Evolutionary conservation across 2,797 vertebrate genomes (phyloP).

Genomic region (Pogoniulus pusillus): DNA sequence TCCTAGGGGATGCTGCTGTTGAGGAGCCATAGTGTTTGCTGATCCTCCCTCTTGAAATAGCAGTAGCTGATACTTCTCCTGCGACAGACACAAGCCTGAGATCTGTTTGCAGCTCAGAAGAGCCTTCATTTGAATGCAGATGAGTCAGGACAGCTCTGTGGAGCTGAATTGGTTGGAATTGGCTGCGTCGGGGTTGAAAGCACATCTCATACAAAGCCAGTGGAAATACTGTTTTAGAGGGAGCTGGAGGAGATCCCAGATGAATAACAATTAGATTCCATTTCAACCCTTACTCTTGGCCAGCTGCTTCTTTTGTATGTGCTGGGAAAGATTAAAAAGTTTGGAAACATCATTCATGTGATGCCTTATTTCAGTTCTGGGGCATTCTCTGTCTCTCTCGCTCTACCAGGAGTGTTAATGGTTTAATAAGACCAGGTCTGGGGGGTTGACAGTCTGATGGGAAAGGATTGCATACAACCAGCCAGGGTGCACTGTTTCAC

Average conservation of each 20-base stretch:
- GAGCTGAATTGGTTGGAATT: conserved; percentile 37
- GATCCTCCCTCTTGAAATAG: not conserved
- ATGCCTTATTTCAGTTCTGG: not conserved
- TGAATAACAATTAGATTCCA: conserved; percentile 57
- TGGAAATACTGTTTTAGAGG: conserved; percentile 43
- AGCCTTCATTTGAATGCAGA: conserved; percentile 28
- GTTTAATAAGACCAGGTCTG: not conserved
- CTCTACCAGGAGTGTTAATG: not conserved
- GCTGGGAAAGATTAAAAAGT: conserved; percentile 48
- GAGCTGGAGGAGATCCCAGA: conserved; percentile 46
- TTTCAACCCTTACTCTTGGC: conserved; percentile 47
- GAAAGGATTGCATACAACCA: not conserved
- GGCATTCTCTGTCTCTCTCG: not conserved
- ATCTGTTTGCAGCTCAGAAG: not conserved
- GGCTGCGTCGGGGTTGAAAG: conserved; percentile 41
- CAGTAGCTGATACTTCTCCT: conserved; percentile 24
- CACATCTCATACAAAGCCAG: conserved; percentile 22
- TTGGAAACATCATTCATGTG: conserved; percentile 42
- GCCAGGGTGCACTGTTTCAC: conserved; percentile 3
- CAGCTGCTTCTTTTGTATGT: conserved; percentile 51
- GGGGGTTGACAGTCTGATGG: not conserved
- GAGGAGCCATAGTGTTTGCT: conserved; percentile 14
- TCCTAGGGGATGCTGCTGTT: not conserved
- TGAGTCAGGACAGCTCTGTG: conserved; percentile 38
- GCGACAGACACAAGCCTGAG: not conserved